phyloP scores from a whole-genome alignment of 2,113 vertebrate genomes.

The Actenoides hombroni region DNA sequence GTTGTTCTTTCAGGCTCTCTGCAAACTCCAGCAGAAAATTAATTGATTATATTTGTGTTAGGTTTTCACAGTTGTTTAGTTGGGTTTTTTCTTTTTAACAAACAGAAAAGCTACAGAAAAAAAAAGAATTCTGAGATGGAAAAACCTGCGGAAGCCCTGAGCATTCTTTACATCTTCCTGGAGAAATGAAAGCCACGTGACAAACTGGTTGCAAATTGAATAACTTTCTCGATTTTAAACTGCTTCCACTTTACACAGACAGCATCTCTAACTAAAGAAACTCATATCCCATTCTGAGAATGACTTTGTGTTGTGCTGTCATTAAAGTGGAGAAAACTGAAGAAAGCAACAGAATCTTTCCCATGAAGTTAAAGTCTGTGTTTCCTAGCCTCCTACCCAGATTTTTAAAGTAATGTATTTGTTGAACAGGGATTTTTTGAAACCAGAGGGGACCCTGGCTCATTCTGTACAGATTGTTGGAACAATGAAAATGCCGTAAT shows the following conservation, averaged over 20 bases:
- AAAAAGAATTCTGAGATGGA: neutral
- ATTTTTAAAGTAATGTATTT: neutral
- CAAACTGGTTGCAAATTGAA: neutral
- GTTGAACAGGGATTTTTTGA: neutral
- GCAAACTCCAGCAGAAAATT: neutral
- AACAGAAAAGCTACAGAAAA: neutral
- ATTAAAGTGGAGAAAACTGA: neutral
- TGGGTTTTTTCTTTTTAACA: neutral
- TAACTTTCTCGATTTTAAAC: neutral
- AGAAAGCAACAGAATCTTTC: neutral
- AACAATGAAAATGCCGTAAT: constrained; percentile 50
- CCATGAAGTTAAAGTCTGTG: neutral
- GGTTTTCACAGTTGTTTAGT: neutral
- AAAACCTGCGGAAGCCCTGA: neutral
- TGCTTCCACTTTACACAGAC: neutral
- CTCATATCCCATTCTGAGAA: neutral
- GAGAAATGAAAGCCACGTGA: neutral
- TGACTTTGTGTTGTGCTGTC: neutral
- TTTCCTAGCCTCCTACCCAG: neutral
- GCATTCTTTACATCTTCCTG: neutral
- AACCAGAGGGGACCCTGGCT: neutral
- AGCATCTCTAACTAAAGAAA: neutral
- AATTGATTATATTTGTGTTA: neutral
- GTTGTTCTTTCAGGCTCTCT: neutral
- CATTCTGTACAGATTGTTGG: neutral